Conservation (phyloP, 2,113 vertebrate genomes). For the Orycteropus afer region DNA sequence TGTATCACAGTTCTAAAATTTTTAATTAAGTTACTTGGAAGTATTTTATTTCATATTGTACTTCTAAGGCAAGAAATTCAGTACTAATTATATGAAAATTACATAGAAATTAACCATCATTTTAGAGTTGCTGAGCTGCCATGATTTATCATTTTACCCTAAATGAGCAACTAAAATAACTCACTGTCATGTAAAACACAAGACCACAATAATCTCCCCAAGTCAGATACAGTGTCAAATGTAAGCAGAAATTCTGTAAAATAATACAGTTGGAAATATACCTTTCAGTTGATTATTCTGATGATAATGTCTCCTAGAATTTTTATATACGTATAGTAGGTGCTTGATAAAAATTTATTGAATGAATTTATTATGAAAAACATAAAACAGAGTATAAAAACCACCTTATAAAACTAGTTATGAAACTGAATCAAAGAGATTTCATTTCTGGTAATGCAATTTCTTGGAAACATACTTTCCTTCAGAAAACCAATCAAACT, state of each 20-base stretch:
- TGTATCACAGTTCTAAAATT: conserved; percentile 38
- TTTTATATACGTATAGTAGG: background rate
- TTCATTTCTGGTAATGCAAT: conserved; percentile 65
- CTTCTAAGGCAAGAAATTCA: background rate
- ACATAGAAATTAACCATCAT: background rate
- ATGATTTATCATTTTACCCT: background rate
- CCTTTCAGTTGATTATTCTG: background rate
- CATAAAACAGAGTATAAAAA: conserved; percentile 44
- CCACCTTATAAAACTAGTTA: conserved; percentile 51
- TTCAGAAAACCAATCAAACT: conserved; percentile 58
- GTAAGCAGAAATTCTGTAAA: conserved; percentile 34
- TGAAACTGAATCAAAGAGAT: conserved; percentile 62
- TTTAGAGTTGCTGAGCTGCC: conserved; percentile 5
- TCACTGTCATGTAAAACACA: conserved; percentile 17
- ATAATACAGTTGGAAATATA: background rate
- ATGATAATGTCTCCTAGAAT: background rate
- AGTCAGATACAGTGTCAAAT: background rate
- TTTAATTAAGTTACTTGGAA: conserved; percentile 41
- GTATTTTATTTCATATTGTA: background rate
- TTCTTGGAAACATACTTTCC: conserved; percentile 74
- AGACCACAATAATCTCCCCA: background rate
- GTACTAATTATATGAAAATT: conserved; percentile 10
- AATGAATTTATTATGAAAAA: conserved; percentile 64
- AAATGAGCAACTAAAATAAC: conserved; percentile 32
- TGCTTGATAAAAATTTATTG: background rate